Base-by-base conservation (phyloP, 2,888 invertebrate species). In the Coenonympha glycerion region DNA sequence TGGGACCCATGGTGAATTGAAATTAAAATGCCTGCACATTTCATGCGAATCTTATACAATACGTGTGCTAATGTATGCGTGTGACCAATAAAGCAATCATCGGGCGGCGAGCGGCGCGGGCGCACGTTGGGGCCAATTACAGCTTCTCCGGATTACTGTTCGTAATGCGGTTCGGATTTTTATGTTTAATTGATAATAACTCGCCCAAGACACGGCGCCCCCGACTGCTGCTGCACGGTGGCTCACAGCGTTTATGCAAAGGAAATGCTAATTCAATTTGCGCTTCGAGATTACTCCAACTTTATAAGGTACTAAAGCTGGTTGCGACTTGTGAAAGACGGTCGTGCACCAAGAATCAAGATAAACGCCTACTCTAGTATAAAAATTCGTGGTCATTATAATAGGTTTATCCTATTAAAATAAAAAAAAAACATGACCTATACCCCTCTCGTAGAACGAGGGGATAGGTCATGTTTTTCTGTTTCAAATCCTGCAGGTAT, bases 21-120 rank as follows among this genome's bases (percentile, higher is more conserved):
- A 72, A 73, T 74, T 68, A 66, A 74, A 73, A 71, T 69, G 59
- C 65, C 63, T 58, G 56, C 55, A 58, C 55, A 64, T 66, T 65
- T 68, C 64, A 65, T 65, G 65, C 62, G 62, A 68, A 67, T 69
- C 64, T 71, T 65, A 68, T 66, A 68, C 55, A 53, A 52, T 67
- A 68, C 65, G 68, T 56, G 59, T 55, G 63, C 42, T 59, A 61
- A 62, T 65, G 58, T 69, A 66, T 73, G 71, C 76, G 71, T 70
- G 76, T 68, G 71, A 70, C 73, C 85, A 85, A 85, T 86, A 86
- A 86, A 85, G 82, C 73, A 81, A 84, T 85, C 79, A 81, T 74
- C 74, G 68, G 66, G 66, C n/a, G n/a, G n/a, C 74, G 68, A 66
- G 66, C n/a, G n/a, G n/a, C n/a, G n/a, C n/a, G n/a, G n/a, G n/a